These are phyloP conservation scores for Chelmon rostratus DNA, from an alignment of 2,797 vertebrate species.

Conservation along the genomic window DNA sequence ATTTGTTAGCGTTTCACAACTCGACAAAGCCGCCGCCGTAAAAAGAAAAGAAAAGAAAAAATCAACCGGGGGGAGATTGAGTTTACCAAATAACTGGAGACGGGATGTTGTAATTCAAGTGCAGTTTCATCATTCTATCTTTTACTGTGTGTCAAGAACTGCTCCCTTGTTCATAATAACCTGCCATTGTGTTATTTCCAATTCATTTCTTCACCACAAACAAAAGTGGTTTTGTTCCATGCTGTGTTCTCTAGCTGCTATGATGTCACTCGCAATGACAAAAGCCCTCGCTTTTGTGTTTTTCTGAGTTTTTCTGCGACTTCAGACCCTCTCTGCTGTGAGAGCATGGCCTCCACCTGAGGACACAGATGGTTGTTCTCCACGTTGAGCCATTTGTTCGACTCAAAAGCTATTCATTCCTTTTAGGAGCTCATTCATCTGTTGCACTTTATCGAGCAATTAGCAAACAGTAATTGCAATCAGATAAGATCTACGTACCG, in stretches of 20 bases:
- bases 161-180: constrained; percentile 77
- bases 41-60: background rate
- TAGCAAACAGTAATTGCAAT: constrained; percentile 80
- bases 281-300: constrained; percentile 47
- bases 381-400: constrained; percentile 35
- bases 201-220: constrained; percentile 54
- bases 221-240: constrained; percentile 61
- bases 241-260: constrained; percentile 42
- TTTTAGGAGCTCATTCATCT: constrained; percentile 62
- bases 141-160: constrained; percentile 61
- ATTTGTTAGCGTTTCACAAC: constrained; percentile 66
- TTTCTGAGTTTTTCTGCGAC: background rate
- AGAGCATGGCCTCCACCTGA: constrained; percentile 60
- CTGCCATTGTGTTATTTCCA: constrained; percentile 75
- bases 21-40: constrained; percentile 50
- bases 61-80: constrained; percentile 35
- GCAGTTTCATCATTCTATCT: constrained; percentile 67
- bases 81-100: constrained; percentile 69
- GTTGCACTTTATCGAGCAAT: constrained; percentile 73
- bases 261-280: constrained; percentile 61
- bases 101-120: constrained; percentile 67
- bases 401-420: constrained; percentile 59
- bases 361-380: constrained; percentile 50
- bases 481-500: constrained; percentile 64
- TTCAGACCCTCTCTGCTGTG: constrained; percentile 2